phyloP scores from a whole-genome alignment of 2,797 vertebrate genomes.

The Lophotriccus pileatus region DNA sequence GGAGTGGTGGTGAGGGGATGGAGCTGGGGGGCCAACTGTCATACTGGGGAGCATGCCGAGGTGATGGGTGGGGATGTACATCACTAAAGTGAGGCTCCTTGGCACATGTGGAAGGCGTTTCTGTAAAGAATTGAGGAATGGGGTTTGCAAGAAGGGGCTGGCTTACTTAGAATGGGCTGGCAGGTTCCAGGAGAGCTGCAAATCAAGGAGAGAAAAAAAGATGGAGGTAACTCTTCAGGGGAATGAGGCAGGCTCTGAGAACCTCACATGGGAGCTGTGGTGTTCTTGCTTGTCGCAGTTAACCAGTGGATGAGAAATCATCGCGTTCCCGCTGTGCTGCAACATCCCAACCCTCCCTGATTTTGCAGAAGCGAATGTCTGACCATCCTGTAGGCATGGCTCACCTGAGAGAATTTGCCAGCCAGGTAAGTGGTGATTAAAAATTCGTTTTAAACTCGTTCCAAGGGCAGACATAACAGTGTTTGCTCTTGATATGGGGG shows the following conservation, averaged over 20 bases:
- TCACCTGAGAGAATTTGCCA: slow-evolving; percentile 73
- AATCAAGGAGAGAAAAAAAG: not conserved
- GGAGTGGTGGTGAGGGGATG: not conserved
- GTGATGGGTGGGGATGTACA: not conserved
- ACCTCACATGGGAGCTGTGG: not conserved
- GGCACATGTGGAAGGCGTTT: not conserved
- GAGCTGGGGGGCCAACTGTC: accelerated
- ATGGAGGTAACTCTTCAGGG: not conserved
- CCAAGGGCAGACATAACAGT: not conserved
- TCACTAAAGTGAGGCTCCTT: not conserved
- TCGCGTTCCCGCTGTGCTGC: not conserved
- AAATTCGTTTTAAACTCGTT: not conserved
- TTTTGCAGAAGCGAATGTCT: not conserved
- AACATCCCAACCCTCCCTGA: not conserved
- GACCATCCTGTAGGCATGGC: slow-evolving; percentile 61
- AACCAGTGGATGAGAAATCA: not conserved
- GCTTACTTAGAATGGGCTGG: not conserved
- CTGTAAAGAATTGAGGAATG: not conserved
- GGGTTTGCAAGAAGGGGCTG: not conserved
- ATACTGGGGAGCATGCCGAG: not conserved
- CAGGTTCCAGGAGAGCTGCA: not conserved
- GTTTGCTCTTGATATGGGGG: not conserved
- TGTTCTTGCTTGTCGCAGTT: slow-evolving; percentile 18
- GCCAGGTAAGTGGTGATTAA: slow-evolving; percentile 56
- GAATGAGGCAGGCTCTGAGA: not conserved